Evolutionary conservation across 2,797 vertebrate genomes (phyloP).

Genomic region (Darevskia nairensis): DNA sequence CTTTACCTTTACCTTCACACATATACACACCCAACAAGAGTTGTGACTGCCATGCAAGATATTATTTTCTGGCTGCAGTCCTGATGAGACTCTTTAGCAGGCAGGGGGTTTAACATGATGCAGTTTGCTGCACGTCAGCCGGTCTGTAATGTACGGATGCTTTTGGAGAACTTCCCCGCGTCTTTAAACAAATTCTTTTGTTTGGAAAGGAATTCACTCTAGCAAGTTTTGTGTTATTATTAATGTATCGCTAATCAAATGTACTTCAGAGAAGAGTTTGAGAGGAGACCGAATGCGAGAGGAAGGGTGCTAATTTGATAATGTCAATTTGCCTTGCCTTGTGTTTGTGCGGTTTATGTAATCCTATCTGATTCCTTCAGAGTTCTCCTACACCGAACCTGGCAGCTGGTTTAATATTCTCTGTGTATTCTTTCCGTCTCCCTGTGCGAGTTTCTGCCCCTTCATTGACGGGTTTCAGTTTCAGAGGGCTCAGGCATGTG

Average conservation of each 20-base stretch:
- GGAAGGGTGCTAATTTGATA: constrained; percentile 54
- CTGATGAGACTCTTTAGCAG: neutral
- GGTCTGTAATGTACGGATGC: constrained; percentile 6
- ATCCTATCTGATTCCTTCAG: constrained; percentile 54
- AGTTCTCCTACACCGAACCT: constrained; percentile 27
- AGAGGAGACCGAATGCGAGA: constrained; percentile 50
- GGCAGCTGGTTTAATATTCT: constrained; percentile 50
- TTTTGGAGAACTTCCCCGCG: constrained; percentile 25
- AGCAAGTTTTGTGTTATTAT: constrained; percentile 45
- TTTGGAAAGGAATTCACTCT: constrained; percentile 3
- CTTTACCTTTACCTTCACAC: no score
- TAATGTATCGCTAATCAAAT: constrained; percentile 43
- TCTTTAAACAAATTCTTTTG: constrained; percentile 11
- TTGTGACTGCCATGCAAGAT: constrained; percentile 2
- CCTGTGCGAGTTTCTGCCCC: neutral
- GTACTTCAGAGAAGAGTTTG: constrained; percentile 39
- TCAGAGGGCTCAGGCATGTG: neutral
- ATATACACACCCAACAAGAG: neutral
- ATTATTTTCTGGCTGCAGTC: constrained; percentile 25
- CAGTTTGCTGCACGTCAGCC: neutral
- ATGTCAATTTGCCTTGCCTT: constrained; percentile 1
- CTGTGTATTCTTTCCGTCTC: neutral
- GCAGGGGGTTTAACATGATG: neutral
- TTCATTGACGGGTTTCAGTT: neutral
- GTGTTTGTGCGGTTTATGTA: constrained; percentile 1